Evolutionary conservation across 2,113 vertebrate species (phyloP).

Genomic region (Loxodonta africana): DNA sequence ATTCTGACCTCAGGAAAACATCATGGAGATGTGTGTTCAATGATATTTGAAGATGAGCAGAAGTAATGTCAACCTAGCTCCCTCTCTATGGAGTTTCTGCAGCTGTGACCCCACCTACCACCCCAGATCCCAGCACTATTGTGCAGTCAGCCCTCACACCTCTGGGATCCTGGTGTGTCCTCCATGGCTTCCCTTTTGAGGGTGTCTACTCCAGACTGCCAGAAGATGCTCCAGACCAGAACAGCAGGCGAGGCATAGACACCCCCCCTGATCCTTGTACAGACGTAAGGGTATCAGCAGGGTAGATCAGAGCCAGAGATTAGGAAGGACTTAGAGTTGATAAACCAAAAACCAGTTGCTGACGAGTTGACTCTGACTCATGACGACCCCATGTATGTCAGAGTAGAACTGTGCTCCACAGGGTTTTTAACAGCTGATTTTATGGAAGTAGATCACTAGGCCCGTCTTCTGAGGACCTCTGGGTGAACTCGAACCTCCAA

Average conservation of each 20-base stretch:
- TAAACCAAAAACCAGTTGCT: not conserved
- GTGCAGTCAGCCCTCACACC: not conserved
- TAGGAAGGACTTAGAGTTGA: not conserved
- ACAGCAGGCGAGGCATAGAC: not conserved
- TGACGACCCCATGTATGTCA: not conserved
- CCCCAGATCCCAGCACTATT: not conserved
- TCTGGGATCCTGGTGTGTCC: not conserved
- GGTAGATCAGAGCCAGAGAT: not conserved
- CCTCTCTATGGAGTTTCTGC: not conserved
- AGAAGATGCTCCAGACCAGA: not conserved
- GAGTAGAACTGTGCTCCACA: not conserved
- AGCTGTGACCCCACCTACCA: not conserved
- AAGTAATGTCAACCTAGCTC: not conserved
- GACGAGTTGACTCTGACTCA: not conserved
- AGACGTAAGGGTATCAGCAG: not conserved
- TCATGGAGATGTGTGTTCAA: rapidly evolving
- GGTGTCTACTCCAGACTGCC: not conserved
- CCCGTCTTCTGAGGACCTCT: not conserved
- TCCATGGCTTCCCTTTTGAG: not conserved
- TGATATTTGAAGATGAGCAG: not conserved
- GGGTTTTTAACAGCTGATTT: not conserved
- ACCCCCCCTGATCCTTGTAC: no score
- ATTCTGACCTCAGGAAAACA: not conserved
- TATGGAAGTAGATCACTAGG: not conserved
- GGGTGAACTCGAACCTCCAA: not conserved